Conservation (phyloP, 2,888 invertebrate genomes). For the Clistopyga incitator region DNA sequence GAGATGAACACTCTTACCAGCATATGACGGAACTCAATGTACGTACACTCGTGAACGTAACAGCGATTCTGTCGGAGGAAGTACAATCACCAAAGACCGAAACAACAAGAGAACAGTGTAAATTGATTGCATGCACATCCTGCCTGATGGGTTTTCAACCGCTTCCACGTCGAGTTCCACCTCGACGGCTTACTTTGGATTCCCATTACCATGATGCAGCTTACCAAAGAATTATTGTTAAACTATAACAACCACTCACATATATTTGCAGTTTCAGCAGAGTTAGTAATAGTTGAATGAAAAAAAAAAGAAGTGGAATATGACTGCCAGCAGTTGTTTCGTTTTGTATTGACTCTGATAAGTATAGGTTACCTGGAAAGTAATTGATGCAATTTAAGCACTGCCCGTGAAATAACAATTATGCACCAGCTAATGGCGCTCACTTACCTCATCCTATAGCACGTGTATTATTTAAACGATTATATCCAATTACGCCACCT, state of each 20-base stretch:
- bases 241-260: no score
- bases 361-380: neutral
- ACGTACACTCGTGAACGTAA: neutral
- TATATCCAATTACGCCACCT: neutral
- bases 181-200: no score
- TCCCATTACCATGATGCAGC: no score
- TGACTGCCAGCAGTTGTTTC: no score
- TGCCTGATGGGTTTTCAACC: neutral
- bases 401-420: neutral
- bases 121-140: neutral
- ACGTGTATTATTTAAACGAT: neutral
- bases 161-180: no score
- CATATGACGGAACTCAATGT: neutral
- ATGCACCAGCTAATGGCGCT: neutral
- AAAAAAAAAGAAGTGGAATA: no score
- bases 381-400: neutral
- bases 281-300: neutral
- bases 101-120: neutral
- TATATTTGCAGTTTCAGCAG: no score
- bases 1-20: no score
- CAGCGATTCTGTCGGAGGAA: neutral
- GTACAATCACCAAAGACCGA: neutral
- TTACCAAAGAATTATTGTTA: no score
- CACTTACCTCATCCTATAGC: neutral
- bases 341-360: neutral